Evolutionary conservation across 2,797 vertebrate genomes (phyloP), one percentile per base, ranked within the genome.

Genomic region (Labroides dimidiatus): DNA sequence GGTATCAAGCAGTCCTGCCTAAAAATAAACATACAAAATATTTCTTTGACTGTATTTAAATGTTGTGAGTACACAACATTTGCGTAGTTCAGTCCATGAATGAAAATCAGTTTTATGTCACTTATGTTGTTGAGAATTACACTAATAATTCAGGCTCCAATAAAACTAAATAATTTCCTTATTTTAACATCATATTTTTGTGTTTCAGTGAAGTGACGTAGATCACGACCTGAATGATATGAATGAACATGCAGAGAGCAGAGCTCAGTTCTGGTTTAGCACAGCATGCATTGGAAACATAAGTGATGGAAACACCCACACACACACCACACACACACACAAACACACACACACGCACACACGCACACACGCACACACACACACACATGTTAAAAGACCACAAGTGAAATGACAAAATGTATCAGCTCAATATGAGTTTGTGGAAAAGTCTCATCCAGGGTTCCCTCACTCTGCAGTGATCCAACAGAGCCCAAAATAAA

Each of bases 391-490:
- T 42, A n/a, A 16, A 11, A 4, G 30, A 33, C 30, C 30, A 33
- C 4, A 33, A 41, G 36, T 52, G 20, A 33, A 37, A 59, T 33
- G 1, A 41, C 19, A 16, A 55, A 49, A 47, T 45, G 5, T n/a
- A n/a, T 55, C 17, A 62, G 48, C 48, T 56, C 36, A 14, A 24
- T 41, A 15, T 56, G 1, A 23, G 19, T 45, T 20, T 23, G 36
- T 19, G 14, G 10, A 1, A 20, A 10, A 45, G n/a, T 45, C n/a
- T 60, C 12, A 52, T 64, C 39, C 65, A 74, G 42, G 69, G 51
- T 58, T 79, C 47, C 65, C 77, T 50, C 55, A 45, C 55, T 20
- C 80, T 84, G 84, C 85, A 88, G 77, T 41, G 73, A 84, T 87
- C 88, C 81, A 80, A 69, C 36, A 58, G 70, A 54, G 59, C 10